These are phyloP conservation scores for Maconellicoccus hirsutus DNA, from an alignment of 1,140 invertebrate species.

Conservation along the genomic window DNA sequence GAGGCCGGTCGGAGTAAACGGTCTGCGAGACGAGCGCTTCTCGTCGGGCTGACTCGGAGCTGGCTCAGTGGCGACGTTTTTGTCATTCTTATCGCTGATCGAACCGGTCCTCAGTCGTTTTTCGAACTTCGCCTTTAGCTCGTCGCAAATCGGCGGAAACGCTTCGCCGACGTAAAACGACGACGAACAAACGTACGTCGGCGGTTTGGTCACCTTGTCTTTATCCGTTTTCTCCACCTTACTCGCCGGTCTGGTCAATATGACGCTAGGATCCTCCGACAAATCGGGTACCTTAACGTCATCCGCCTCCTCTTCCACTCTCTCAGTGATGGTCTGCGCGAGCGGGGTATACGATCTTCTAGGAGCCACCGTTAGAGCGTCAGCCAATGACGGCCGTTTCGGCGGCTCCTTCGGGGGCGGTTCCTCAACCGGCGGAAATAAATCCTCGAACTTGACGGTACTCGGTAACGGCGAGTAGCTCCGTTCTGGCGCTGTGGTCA, in stretches of 20 bases:
- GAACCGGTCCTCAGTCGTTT: background rate
- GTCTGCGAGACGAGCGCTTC: constrained; percentile 9
- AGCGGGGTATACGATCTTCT: constrained; percentile 44
- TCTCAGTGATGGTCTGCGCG: background rate
- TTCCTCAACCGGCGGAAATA: constrained; percentile 11
- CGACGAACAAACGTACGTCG: background rate
- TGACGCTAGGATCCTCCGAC: background rate
- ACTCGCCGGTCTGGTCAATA: background rate
- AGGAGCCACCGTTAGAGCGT: constrained; percentile 52
- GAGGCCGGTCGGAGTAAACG: constrained; percentile 29
- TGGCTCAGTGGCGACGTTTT: background rate
- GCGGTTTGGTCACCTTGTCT: background rate
- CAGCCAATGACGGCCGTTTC: constrained; percentile 42
- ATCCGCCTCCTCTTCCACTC: background rate
- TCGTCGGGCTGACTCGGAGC: background rate
- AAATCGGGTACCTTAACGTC: background rate
- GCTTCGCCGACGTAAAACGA: background rate
- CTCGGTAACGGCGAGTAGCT: constrained; percentile 39
- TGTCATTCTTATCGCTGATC: background rate
- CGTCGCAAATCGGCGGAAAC: background rate
- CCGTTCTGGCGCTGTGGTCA: constrained; percentile 53
- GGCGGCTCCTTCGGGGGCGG: constrained; percentile 27
- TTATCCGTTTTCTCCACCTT: background rate
- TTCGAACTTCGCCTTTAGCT: background rate
- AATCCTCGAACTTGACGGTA: constrained; percentile 23